A percentile compares a stretch with the other conserved stretches of the same genome.
Evolutionary conservation across 2,113 vertebrate species (phyloP).

Genomic region (Picathartes gymnocephalus): DNA sequence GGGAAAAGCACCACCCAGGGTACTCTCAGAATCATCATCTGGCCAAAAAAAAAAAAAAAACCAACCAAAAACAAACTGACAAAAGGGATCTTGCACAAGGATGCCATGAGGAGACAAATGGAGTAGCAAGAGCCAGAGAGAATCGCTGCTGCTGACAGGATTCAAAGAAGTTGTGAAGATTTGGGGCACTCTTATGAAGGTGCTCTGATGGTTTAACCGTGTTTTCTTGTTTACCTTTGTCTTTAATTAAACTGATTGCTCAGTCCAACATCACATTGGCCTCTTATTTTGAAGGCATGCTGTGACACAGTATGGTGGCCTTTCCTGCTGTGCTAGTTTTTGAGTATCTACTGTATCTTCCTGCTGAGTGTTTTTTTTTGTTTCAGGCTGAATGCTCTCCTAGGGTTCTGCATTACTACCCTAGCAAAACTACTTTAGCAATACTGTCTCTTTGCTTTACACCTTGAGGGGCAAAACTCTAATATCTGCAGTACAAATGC

Average conservation of each 20-base stretch:
- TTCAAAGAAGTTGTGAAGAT: background rate
- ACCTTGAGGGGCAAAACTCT: background rate
- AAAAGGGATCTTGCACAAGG: background rate
- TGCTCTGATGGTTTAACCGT: background rate
- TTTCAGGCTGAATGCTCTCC: background rate
- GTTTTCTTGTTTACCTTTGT: background rate
- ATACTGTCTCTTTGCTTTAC: background rate
- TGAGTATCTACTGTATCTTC: background rate
- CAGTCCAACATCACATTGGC: background rate
- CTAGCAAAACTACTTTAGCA: background rate
- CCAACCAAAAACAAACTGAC: background rate
- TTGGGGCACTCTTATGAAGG: background rate
- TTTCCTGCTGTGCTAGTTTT: background rate
- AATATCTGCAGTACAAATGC: background rate
- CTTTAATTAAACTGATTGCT: background rate
- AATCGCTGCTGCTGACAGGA: background rate
- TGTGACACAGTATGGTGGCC: background rate
- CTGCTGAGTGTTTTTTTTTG: background rate
- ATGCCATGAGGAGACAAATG: background rate
- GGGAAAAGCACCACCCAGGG: rapidly evolving
- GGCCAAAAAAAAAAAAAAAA: background rate
- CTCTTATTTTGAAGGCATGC: background rate
- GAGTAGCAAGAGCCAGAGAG: background rate
- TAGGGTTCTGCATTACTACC: background rate
- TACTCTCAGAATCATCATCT: background rate